These are phyloP conservation scores for Falcunculus frontatus DNA, from an alignment of 2,113 vertebrate genomes.

Conservation along the genomic window DNA sequence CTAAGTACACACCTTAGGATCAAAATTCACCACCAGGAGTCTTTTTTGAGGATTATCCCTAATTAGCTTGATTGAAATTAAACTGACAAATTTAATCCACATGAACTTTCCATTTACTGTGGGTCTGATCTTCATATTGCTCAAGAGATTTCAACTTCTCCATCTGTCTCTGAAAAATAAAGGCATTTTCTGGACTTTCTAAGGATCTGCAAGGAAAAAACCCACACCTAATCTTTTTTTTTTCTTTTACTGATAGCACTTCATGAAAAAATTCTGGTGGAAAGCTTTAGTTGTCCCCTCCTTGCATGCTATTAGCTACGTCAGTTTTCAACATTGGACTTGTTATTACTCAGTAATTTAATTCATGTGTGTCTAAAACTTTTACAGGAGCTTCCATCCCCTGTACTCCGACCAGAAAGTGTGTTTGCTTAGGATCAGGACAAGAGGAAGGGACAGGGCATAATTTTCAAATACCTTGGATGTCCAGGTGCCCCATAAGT, in stretches of 20 bases:
- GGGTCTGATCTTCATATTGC: conserved; percentile 71
- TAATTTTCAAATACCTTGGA: not conserved
- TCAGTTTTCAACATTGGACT: not conserved
- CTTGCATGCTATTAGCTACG: not conserved
- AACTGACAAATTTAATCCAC: conserved; percentile 74
- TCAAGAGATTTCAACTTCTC: conserved; percentile 75
- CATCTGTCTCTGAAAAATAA: conserved; percentile 68
- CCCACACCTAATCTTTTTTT: not conserved
- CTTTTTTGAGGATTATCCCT: conserved; percentile 58
- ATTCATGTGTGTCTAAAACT: not conserved
- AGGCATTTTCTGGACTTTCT: conserved; percentile 53
- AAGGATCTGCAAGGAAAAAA: conserved; percentile 33
- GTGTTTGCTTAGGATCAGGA: not conserved
- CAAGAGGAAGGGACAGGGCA: not conserved
- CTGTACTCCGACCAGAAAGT: not conserved
- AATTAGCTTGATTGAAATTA: conserved; percentile 79
- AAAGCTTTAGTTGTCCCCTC: not conserved
- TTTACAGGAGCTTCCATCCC: not conserved
- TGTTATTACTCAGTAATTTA: not conserved
- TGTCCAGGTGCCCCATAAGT: not conserved
- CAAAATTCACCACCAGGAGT: conserved; percentile 82
- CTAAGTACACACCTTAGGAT: conserved; percentile 67
- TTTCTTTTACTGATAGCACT: not conserved
- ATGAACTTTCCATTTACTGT: conserved; percentile 71
- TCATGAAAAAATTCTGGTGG: not conserved